Evolutionary conservation across 2,797 vertebrate species (phyloP), one percentile per base, ranked within the genome.

Genomic region (Staurois parvus): DNA sequence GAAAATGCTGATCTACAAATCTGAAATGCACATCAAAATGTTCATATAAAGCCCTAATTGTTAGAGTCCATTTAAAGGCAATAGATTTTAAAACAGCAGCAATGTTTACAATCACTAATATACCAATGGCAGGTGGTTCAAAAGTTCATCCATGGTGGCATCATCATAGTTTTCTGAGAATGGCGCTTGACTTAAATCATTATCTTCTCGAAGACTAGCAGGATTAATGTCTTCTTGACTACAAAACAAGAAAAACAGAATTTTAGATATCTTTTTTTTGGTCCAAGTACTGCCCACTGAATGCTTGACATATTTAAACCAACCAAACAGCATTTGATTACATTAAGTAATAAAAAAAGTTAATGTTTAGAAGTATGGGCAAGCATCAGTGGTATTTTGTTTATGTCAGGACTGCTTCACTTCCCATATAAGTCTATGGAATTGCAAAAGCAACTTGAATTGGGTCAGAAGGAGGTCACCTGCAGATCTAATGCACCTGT

Each of bases 91-190:
- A 64, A 64, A 26, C 21, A 28, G 15, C 1, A 26, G 29, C 64
- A 66, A 66, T 29, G 4, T 66, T 66, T 26, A 66, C 26, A 29
- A 66, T 3, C 10, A 66, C 10, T 66, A 26, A 66, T 94, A 24
- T 92, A 99, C 98, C 97, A 96, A 84, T 78, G 96, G 96, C 89
- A 96, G 91, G 91, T 92, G 94, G 90, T 95, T 96, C 70, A 96
- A 92, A 85, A 97, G 92, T 56, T 96, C 95, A 88, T 95, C 94
- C 92, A 96, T 91, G 62, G 93, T 93, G 86, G 94, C 84, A 79
- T 95, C 93, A 10, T 96, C 95, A 21, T 97, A 96, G 93, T 90
- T 98, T 93, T 97, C 96, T 89, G 94, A 95, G 90, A 95, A 95
- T 66, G 94, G 92, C 76, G 96, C 93, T 82, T 97, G 95, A 70